Percentiles rank a stretch among this genome's conserved stretches.
Evolutionary conservation across 2,797 vertebrate genomes (phyloP).

Genomic region (Crotalus adamanteus): DNA sequence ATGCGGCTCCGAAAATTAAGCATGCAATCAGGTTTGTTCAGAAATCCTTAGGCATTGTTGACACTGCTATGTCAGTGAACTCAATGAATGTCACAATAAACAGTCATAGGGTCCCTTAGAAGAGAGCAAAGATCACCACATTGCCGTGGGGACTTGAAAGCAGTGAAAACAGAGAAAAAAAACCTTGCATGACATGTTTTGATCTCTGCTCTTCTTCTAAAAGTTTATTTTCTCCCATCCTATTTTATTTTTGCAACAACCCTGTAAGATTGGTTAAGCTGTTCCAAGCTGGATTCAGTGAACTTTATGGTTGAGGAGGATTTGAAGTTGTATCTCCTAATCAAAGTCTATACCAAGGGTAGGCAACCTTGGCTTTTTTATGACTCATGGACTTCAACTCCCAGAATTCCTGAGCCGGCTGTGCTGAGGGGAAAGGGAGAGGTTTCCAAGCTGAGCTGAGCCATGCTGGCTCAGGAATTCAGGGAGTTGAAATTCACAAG

Average conservation of each 20-base stretch:
- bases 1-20: background rate
- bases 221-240: too few relatives aligned
- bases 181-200: background rate
- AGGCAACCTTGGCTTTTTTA: too few relatives aligned
- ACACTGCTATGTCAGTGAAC: conserved; percentile 7
- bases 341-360: background rate
- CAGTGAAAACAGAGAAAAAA: background rate
- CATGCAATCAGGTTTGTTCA: background rate
- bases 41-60: conserved; percentile 4
- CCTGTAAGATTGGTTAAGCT: background rate
- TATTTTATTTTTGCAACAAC: background rate
- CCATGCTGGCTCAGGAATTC: too few relatives aligned
- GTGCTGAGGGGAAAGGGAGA: too few relatives aligned
- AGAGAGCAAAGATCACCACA: background rate
- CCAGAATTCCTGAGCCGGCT: too few relatives aligned
- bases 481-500: too few relatives aligned
- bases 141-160: background rate
- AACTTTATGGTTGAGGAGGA: background rate
- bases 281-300: background rate
- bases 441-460: too few relatives aligned
- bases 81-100: conserved; percentile 16
- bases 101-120: background rate
- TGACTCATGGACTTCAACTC: too few relatives aligned
- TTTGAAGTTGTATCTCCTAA: background rate
- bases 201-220: background rate